Conservation (phyloP, 1,140 invertebrate genomes). For the Aphaenogaster floridana region DNA sequence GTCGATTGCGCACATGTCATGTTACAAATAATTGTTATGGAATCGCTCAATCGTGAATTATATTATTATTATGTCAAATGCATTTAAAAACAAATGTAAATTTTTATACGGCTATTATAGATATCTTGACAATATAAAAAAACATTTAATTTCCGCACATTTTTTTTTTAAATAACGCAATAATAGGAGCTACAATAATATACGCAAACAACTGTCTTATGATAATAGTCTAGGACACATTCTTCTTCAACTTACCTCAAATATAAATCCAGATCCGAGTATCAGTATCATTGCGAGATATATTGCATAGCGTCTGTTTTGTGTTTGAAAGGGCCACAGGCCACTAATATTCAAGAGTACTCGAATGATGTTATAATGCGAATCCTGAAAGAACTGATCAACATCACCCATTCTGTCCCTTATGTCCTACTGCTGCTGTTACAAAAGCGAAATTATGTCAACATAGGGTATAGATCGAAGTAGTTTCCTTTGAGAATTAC, state of each 20-base stretch:
- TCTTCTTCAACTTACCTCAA: neutral
- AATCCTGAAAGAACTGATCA: constrained; percentile 11
- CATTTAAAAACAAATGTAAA: neutral
- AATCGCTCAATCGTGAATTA: neutral
- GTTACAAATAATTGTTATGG: neutral
- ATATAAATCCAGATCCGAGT: constrained; percentile 20
- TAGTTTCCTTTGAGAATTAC: constrained; percentile 4
- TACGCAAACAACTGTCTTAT: neutral
- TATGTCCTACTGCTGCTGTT: neutral
- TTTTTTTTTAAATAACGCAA: neutral
- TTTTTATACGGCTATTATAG: neutral
- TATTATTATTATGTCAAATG: neutral
- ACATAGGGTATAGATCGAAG: neutral
- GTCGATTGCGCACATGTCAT: neutral
- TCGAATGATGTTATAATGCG: constrained; percentile 27
- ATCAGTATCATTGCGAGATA: constrained; percentile 8
- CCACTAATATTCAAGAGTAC: constrained; percentile 1
- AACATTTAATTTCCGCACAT: neutral
- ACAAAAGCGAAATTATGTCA: neutral
- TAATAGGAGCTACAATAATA: neutral
- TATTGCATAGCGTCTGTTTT: neutral
- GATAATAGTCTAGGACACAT: neutral
- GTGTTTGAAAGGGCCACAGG: constrained; percentile 27
- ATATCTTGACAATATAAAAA: neutral
- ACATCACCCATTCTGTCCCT: neutral